Evolutionary conservation across 2,113 vertebrate species (phyloP).

Genomic region (Ceyx melanurus): DNA sequence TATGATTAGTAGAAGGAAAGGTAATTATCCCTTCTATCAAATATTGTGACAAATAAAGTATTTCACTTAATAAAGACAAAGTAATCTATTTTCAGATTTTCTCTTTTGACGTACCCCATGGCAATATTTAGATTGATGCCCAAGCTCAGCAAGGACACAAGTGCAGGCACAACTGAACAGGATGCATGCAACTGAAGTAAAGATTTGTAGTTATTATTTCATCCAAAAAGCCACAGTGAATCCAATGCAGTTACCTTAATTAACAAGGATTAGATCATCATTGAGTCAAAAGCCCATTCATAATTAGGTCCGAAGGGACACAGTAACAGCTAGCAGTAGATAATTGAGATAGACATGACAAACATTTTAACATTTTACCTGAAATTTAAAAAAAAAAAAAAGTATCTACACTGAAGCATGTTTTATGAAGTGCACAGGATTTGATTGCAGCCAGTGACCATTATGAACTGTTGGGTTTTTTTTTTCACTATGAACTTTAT

Average conservation of each 20-base stretch:
- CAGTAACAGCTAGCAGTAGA: conserved; percentile 33
- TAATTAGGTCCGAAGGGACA: conserved; percentile 69
- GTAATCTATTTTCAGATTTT: conserved; percentile 27
- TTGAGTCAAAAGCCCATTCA: conserved; percentile 63
- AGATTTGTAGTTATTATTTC: conserved; percentile 65
- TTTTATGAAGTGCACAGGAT: not conserved
- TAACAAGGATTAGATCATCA: conserved; percentile 70
- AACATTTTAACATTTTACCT: conserved; percentile 55
- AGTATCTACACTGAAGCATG: not conserved
- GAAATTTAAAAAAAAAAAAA: not conserved
- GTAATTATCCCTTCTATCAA: conserved; percentile 40
- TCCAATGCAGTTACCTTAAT: conserved; percentile 70
- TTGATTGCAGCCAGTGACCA: not conserved
- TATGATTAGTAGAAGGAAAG: conserved; percentile 16
- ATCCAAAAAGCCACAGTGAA: conserved; percentile 47
- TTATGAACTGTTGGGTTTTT: conserved; percentile 15
- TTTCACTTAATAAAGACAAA: conserved; percentile 46
- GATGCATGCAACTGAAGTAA: conserved; percentile 14
- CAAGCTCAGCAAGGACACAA: conserved; percentile 3
- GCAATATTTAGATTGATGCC: conserved; percentile 30
- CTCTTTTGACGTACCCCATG: conserved; percentile 10
- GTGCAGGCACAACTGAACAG: conserved; percentile 7
- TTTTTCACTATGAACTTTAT: not conserved
- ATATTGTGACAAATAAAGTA: conserved; percentile 53
- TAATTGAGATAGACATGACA: conserved; percentile 67